Evolutionary conservation across 2,113 vertebrate species (phyloP).

Genomic region (Pongo abelii): DNA sequence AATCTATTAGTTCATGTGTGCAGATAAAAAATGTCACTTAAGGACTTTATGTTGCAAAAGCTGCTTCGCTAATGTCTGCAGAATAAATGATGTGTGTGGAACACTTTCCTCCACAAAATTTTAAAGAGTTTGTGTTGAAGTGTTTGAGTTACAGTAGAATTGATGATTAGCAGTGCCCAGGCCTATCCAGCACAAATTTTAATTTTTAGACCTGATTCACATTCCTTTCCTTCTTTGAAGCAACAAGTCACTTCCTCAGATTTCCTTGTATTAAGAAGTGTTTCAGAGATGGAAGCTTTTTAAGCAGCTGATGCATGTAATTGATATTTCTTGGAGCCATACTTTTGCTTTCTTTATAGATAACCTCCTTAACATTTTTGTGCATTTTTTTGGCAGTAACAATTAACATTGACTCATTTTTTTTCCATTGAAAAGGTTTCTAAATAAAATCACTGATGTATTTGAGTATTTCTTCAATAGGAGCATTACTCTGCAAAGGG

Average conservation of each 20-base stretch:
- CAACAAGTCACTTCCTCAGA: not conserved
- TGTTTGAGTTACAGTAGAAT: not conserved
- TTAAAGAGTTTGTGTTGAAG: not conserved
- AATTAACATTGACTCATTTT: not conserved
- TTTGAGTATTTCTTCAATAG: not conserved
- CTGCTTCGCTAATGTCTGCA: not conserved
- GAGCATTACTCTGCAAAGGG: not conserved
- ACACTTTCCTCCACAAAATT: not conserved
- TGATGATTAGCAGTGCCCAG: not conserved
- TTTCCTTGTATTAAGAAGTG: not conserved
- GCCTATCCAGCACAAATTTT: not conserved
- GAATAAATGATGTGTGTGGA: not conserved
- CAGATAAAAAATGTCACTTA: not conserved
- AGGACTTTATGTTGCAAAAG: not conserved
- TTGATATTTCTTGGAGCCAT: not conserved
- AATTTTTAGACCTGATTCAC: not conserved
- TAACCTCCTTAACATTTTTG: not conserved
- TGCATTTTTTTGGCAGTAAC: not conserved
- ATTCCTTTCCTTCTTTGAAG: not conserved
- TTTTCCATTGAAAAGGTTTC: not conserved
- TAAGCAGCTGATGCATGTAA: not conserved
- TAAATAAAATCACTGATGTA: not conserved
- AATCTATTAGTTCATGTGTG: not conserved
- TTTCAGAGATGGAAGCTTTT: not conserved
- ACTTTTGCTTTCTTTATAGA: not conserved